phyloP scores from a whole-genome alignment of 92 coral and sea anemone genomes.

The Bergia sp. region DNA sequence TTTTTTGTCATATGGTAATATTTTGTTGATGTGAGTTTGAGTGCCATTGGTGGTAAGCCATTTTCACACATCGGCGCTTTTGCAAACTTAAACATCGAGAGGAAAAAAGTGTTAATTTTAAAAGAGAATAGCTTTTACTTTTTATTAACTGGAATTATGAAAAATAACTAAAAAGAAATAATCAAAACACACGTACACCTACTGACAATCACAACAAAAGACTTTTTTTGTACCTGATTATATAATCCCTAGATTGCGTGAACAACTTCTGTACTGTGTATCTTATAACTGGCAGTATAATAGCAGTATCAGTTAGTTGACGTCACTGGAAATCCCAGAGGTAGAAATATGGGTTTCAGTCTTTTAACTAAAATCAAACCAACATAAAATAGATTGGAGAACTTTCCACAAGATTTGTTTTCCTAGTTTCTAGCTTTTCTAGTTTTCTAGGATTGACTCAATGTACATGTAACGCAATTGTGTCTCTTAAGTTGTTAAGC shows the following conservation, averaged over 20 bases:
- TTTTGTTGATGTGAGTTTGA: not conserved
- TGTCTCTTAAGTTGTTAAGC: not conserved
- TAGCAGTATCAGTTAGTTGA: not conserved
- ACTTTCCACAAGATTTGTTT: not conserved
- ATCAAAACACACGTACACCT: not conserved
- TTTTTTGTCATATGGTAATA: constrained; percentile 16
- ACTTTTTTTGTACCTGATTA: too few species aligned
- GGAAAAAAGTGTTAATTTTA: not conserved
- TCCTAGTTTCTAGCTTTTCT: too few species aligned
- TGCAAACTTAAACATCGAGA: not conserved
- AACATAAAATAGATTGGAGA: not conserved
- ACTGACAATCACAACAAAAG: not conserved
- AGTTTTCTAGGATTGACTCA: not conserved
- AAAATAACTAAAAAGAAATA: not conserved
- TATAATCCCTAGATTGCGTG: not conserved
- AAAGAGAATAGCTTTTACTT: not conserved
- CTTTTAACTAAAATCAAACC: too few species aligned
- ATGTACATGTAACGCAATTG: not conserved
- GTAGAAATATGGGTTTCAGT: not conserved
- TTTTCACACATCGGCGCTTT: not conserved
- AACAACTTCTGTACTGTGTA: not conserved
- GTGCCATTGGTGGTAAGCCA: not conserved
- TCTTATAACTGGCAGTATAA: too few species aligned
- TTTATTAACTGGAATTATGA: too few species aligned
- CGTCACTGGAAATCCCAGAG: not conserved